A percentile compares a stretch with the other conserved stretches of the same genome.
phyloP scores from a whole-genome alignment of 92 coral and sea anemone species.

The Phymanthus crucifer region DNA sequence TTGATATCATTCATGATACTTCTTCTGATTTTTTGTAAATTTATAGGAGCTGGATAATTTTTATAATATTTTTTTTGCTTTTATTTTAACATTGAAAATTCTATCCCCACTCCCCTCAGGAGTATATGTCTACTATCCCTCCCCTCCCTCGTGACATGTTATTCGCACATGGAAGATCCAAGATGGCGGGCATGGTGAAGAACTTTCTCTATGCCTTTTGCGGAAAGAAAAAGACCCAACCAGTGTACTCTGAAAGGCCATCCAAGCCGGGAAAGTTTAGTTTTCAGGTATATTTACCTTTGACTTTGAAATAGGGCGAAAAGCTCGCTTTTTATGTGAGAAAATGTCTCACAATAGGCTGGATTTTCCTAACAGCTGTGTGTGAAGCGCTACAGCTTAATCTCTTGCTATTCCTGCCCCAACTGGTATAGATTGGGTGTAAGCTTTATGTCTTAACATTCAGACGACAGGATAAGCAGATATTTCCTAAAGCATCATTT shows the following conservation, averaged over 20 bases:
- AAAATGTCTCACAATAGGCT: too few species aligned
- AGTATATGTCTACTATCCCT: not conserved
- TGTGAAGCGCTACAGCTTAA: too few species aligned
- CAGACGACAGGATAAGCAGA: too few species aligned
- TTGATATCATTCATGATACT: too few species aligned
- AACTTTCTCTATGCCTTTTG: slow-evolving; percentile 97
- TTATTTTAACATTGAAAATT: not conserved
- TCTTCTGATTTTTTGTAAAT: not conserved
- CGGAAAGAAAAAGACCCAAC: slow-evolving; percentile 90
- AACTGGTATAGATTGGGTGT: too few species aligned
- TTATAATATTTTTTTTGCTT: not conserved
- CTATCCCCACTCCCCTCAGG: not conserved
- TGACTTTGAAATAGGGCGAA: too few species aligned
- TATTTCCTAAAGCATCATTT: too few species aligned
- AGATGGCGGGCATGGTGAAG: slow-evolving; percentile 93
- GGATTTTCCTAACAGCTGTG: too few species aligned
- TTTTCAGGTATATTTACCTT: slow-evolving; percentile 62
- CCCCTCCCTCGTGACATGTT: not conserved
- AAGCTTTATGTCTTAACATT: too few species aligned
- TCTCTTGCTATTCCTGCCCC: too few species aligned
- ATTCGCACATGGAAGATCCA: slow-evolving; percentile 14
- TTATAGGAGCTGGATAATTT: not conserved
- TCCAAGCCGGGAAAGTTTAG: slow-evolving; percentile 72
- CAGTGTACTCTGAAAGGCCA: slow-evolving; percentile 76
- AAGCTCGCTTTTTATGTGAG: too few species aligned